These are phyloP conservation scores for Syngnathus typhle DNA, from an alignment of 2,113 vertebrate species.

Conservation along the genomic window DNA sequence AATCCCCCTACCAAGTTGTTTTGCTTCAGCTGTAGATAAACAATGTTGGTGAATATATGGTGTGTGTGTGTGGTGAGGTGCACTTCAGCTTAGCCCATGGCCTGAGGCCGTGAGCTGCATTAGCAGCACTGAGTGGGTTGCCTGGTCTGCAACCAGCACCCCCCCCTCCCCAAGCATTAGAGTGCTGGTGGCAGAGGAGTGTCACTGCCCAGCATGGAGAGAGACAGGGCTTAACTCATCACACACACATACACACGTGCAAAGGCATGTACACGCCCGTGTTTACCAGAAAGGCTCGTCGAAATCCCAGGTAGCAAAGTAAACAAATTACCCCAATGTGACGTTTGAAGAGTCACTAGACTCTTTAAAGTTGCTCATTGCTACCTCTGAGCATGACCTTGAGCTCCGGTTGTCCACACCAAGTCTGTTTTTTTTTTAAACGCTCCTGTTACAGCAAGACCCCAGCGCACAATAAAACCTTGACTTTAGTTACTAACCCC, in stretches of 20 bases:
- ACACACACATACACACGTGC: conserved; percentile 21
- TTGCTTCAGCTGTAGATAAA: conserved; percentile 18
- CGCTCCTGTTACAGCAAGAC: not conserved
- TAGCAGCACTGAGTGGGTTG: conserved; percentile 62
- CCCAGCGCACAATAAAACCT: not conserved
- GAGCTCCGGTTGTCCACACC: not conserved
- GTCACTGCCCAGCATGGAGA: conserved; percentile 43
- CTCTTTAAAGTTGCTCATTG: not conserved
- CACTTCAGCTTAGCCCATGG: conserved; percentile 60
- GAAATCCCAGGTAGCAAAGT: conserved; percentile 2
- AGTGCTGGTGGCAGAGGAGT: conserved; percentile 69
- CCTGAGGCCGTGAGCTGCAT: conserved; percentile 66
- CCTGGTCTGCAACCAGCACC: conserved; percentile 45
- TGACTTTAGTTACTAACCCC: not conserved
- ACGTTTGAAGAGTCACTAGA: not conserved
- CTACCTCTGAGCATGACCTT: not conserved
- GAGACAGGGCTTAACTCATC: conserved; percentile 16
- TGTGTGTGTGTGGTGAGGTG: conserved; percentile 18
- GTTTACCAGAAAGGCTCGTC: conserved; percentile 25
- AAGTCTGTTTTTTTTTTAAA: not conserved
- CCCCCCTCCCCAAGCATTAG: conserved; percentile 45
- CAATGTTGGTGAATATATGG: conserved; percentile 26
- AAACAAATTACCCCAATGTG: conserved; percentile 1
- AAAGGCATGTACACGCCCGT: conserved; percentile 12
- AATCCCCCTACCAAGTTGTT: conserved; percentile 31